Percentiles rank a stretch among this genome's conserved stretches.
These are phyloP conservation scores for Callorhinus ursinus DNA, from an alignment of 2,113 vertebrate genomes.

Conservation along the genomic window DNA sequence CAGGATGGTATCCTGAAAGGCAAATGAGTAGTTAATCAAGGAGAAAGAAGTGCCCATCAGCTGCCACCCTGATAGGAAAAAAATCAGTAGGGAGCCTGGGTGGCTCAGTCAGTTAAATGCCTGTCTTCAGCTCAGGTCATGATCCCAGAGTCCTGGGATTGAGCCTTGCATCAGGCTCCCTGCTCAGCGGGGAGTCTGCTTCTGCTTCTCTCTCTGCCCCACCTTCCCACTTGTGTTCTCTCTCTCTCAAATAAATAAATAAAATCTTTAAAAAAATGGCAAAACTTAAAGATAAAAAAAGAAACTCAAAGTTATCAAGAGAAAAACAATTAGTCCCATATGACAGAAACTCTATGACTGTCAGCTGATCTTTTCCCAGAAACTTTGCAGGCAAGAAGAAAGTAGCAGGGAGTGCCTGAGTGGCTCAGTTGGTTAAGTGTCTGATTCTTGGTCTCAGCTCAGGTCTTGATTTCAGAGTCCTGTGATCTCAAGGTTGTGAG, in stretches of 20 bases:
- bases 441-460: neutral
- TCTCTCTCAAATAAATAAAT: neutral
- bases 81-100: neutral
- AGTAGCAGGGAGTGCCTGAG: neutral
- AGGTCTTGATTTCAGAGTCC: too few species aligned
- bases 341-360: neutral
- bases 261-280: neutral
- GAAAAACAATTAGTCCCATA: neutral
- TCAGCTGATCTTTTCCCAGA: neutral
- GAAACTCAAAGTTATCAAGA: neutral
- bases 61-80: neutral
- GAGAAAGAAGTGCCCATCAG: neutral
- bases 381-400: neutral
- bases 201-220: neutral
- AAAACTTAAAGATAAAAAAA: neutral
- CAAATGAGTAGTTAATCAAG: neutral
- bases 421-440: neutral
- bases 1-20: neutral
- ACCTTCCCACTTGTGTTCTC: neutral
- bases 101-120: neutral
- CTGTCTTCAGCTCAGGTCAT: neutral
- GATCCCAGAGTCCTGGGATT: neutral
- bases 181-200: too few species aligned
- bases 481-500: neutral
- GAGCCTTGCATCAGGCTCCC: neutral